phyloP scores from a whole-genome alignment of 1,140 invertebrate species.

The Macrobrachium nipponense region DNA sequence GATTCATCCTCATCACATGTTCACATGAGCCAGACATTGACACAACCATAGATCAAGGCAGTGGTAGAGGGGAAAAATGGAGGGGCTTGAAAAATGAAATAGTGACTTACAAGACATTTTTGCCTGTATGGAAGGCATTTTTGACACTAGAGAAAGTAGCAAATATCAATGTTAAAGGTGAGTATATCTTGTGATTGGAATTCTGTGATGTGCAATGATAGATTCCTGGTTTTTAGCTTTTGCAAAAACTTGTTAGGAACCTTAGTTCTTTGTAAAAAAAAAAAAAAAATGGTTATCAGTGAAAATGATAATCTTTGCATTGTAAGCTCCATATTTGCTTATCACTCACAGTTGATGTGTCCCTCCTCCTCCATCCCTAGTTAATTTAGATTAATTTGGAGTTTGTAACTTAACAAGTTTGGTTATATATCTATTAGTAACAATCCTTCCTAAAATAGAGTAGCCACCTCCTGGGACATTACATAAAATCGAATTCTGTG shows the following conservation, averaged over 20 bases:
- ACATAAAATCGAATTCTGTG: too few relatives aligned
- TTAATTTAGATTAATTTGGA: background rate
- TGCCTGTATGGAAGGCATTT: constrained; percentile 60
- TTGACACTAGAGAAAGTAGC: constrained; percentile 39
- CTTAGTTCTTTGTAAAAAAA: too few relatives aligned
- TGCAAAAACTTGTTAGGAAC: too few relatives aligned
- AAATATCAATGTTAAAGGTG: constrained; percentile 50
- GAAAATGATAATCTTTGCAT: too few relatives aligned
- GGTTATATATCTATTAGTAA: background rate
- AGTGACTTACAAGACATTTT: constrained; percentile 51
- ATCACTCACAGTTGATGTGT: too few relatives aligned
- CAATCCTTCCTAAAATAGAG: too few relatives aligned
- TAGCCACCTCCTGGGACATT: too few relatives aligned
- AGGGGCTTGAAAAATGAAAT: constrained; percentile 47
- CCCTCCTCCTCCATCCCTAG: too few relatives aligned
- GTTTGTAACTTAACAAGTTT: background rate
- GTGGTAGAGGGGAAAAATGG: constrained; percentile 36
- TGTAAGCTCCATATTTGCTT: too few relatives aligned
- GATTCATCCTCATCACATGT: constrained; percentile 56
- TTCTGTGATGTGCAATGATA: background rate
- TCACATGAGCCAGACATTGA: constrained; percentile 51
- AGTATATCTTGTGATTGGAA: background rate
- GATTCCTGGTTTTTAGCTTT: background rate
- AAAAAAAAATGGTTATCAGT: too few relatives aligned
- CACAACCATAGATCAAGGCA: background rate